These are phyloP conservation scores for Myoxocephalus aenaeus DNA, from an alignment of 2,797 vertebrate genomes.

Conservation along the genomic window DNA sequence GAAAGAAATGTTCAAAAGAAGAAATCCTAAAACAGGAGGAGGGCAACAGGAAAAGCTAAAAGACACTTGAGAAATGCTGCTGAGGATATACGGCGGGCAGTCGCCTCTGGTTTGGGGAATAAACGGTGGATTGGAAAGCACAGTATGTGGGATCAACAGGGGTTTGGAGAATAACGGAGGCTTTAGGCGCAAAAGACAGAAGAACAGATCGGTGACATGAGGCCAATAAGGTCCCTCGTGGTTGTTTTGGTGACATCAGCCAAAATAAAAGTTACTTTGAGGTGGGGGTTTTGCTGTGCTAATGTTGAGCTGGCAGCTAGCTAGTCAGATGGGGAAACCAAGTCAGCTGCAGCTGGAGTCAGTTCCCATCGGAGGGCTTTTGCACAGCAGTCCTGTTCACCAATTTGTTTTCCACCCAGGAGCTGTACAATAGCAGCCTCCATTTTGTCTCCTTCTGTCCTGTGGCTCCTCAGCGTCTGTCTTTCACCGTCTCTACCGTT, in stretches of 20 bases:
- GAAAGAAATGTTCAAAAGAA: background rate
- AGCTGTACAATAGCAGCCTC: background rate
- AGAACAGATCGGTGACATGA: background rate
- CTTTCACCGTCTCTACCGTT: background rate
- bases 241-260: background rate
- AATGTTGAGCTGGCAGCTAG: background rate
- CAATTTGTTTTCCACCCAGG: background rate
- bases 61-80: background rate
- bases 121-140: background rate
- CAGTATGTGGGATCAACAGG: too few species aligned
- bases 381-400: background rate
- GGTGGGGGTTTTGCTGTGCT: background rate
- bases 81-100: background rate
- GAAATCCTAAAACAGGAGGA: background rate
- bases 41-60: background rate
- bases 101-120: background rate
- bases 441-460: background rate
- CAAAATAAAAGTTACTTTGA: background rate
- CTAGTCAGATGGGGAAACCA: background rate
- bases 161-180: too few species aligned
- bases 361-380: background rate
- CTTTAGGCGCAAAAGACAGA: background rate
- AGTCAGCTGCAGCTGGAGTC: background rate
- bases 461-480: background rate
- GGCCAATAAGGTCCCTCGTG: background rate